Conservation (phyloP, 2,888 invertebrate genomes). For the Pandemis cinnamomeana region DNA sequence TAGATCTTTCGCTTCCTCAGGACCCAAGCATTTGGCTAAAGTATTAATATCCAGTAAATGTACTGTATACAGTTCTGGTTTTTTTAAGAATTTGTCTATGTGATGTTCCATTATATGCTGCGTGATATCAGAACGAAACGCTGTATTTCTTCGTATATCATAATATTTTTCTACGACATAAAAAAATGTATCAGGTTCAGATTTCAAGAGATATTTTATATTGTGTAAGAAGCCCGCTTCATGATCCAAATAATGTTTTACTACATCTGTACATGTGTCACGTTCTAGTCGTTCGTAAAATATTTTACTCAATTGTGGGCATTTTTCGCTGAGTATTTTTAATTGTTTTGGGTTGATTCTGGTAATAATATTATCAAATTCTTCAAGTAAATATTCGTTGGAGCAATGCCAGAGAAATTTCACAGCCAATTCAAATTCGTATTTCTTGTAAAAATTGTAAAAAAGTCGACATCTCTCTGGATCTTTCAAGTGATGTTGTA, state of each 20-base stretch:
- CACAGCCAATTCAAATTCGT: slow-evolving; percentile 23
- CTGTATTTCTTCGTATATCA: neutral
- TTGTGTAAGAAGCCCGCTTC: slow-evolving; percentile 13
- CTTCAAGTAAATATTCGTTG: slow-evolving; percentile 25
- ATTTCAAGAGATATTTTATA: slow-evolving; percentile 21
- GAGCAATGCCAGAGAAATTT: slow-evolving; percentile 39
- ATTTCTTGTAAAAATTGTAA: slow-evolving; percentile 38
- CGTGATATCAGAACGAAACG: slow-evolving; percentile 17
- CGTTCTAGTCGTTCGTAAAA: slow-evolving; percentile 20
- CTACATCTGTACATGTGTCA: neutral
- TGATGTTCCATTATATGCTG: slow-evolving; percentile 22
- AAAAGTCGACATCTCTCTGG: slow-evolving; percentile 30
- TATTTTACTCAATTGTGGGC: slow-evolving; percentile 11
- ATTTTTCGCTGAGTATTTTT: slow-evolving; percentile 30
- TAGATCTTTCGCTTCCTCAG: slow-evolving; percentile 21
- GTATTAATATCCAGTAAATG: slow-evolving; percentile 21
- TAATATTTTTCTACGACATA: slow-evolving; percentile 25
- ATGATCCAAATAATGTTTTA: slow-evolving; percentile 14
- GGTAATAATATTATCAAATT: slow-evolving; percentile 13
- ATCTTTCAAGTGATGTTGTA: slow-evolving; percentile 26
- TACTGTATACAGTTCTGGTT: slow-evolving; percentile 31
- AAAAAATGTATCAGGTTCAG: slow-evolving; percentile 22
- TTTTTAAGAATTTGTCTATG: slow-evolving; percentile 15
- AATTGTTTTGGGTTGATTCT: slow-evolving; percentile 21
- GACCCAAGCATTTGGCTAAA: slow-evolving; percentile 17